These are phyloP conservation scores for Coilia nasus DNA, from an alignment of 2,797 vertebrate species.

Conservation along the genomic window DNA sequence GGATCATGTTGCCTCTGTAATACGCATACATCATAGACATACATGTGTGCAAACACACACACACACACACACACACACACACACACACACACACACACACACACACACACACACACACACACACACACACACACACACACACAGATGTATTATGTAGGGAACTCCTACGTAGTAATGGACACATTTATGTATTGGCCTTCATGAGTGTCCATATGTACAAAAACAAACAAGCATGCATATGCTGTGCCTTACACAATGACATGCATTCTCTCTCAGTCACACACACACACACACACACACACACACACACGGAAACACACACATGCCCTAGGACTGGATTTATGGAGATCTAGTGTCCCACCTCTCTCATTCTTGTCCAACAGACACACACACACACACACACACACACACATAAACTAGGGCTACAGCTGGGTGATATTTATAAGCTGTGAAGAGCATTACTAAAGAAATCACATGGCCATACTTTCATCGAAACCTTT, in stretches of 20 bases:
- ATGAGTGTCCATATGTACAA: not conserved
- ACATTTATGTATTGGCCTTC: not conserved
- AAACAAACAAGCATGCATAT: not conserved
- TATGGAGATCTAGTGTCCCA: conserved; percentile 65
- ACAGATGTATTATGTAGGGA: not conserved
- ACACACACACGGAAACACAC: not conserved
- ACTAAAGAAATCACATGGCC: conserved; percentile 59
- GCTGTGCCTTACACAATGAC: not conserved
- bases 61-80: not conserved
- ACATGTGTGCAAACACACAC: not conserved
- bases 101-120: not conserved
- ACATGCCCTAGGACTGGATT: conserved; percentile 53
- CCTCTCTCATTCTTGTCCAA: conserved; percentile 57
- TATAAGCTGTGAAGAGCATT: conserved; percentile 69
- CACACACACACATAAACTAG: conserved; percentile 37
- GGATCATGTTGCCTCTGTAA: too few relatives aligned
- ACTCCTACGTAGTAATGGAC: not conserved
- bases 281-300: not conserved
- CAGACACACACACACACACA: conserved; percentile 22
- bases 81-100: not conserved
- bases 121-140: not conserved
- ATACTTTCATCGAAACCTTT: conserved; percentile 56
- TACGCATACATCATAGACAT: too few relatives aligned
- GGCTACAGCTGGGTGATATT: conserved; percentile 65
- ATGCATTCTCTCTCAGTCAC: not conserved